Percentiles rank a stretch among this genome's conserved stretches.
Conservation (phyloP, 2,113 vertebrate genomes). For the Erythrolamprus reginae region DNA sequence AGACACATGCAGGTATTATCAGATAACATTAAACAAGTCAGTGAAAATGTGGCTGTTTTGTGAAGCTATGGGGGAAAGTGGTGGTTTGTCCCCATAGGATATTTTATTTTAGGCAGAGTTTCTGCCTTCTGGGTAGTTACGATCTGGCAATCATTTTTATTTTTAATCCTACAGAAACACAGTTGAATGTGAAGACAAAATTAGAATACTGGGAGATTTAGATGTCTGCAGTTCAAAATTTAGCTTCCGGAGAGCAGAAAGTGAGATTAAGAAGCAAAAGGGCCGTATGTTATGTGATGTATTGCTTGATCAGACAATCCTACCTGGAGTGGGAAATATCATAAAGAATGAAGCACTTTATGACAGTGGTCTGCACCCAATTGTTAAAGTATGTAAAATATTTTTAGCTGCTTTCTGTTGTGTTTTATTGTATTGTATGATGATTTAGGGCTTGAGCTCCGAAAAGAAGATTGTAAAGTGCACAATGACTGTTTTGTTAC, state of each 20-base stretch:
- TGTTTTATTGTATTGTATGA: background rate
- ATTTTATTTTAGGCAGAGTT: background rate
- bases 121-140: background rate
- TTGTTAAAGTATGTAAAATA: slow-evolving; percentile 72
- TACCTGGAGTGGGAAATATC: slow-evolving; percentile 95
- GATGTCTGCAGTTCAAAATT: slow-evolving; percentile 89
- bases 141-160: background rate
- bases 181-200: slow-evolving; percentile 73
- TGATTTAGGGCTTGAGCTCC: background rate
- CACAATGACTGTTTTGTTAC: background rate
- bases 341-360: slow-evolving; percentile 95
- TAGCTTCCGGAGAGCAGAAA: slow-evolving; percentile 75
- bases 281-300: slow-evolving; percentile 86
- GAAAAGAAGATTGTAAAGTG: background rate
- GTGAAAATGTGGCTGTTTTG: background rate
- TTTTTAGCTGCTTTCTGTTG: background rate
- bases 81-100: background rate
- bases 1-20: background rate
- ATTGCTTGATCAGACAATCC: slow-evolving; percentile 84
- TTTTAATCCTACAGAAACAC: slow-evolving; percentile 70
- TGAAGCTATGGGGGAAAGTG: background rate
- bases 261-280: slow-evolving; percentile 72
- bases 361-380: slow-evolving; percentile 85
- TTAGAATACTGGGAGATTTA: slow-evolving; percentile 76
- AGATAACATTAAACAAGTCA: background rate